Evolutionary conservation across 2,888 invertebrate species (phyloP).

Genomic region (Sinotaia quadrata): DNA sequence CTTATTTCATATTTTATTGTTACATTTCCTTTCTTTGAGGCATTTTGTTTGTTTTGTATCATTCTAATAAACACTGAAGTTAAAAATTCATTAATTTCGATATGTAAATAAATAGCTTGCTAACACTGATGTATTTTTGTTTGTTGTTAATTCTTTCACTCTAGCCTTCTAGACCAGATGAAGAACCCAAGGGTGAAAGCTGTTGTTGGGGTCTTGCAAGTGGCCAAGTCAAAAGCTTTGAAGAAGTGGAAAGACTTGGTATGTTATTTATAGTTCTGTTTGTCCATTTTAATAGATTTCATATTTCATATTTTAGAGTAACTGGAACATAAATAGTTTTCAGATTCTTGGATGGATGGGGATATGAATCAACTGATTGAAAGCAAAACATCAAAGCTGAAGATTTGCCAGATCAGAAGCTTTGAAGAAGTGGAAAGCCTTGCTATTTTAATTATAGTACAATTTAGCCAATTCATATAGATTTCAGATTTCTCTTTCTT

Average conservation of each 20-base stretch:
- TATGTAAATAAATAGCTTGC: too few species aligned
- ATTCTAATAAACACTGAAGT: too few species aligned
- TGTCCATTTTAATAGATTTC: not conserved
- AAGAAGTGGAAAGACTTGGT: conserved; percentile 70
- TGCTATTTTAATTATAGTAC: conserved; percentile 55
- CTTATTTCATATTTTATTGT: too few species aligned
- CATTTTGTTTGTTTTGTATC: too few species aligned
- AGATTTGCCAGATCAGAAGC: conserved; percentile 72
- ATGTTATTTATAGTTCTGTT: conserved; percentile 28
- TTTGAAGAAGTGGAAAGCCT: conserved; percentile 68
- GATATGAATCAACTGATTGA: not conserved
- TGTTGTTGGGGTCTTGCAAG: conserved; percentile 70
- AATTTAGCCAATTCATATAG: too few species aligned
- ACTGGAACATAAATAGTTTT: too few species aligned
- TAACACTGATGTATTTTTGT: too few species aligned
- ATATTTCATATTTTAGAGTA: not conserved
- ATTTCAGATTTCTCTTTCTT: not conserved
- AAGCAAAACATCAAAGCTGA: too few species aligned
- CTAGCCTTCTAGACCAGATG: conserved; percentile 72
- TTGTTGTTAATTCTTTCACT: too few species aligned
- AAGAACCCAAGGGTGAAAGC: conserved; percentile 69
- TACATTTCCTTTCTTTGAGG: too few species aligned
- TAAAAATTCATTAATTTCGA: too few species aligned
- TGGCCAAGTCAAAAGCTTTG: conserved; percentile 71
- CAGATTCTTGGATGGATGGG: too few species aligned